A percentile compares a stretch with the other conserved stretches of the same genome.
Conservation (phyloP, 2,113 vertebrate genomes). For the Rhea americana region DNA sequence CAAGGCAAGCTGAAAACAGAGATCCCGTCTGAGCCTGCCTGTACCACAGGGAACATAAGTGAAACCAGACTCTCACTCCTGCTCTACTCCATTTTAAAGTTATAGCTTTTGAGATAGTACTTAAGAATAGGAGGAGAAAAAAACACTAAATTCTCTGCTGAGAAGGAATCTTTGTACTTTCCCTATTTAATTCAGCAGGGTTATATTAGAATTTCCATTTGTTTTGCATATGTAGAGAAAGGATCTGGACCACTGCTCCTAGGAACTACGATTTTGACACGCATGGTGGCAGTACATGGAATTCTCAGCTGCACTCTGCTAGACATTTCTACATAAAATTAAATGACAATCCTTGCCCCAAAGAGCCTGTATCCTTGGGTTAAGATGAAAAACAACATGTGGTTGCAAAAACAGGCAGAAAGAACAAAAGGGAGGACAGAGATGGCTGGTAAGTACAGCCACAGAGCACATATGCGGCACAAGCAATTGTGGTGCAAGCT, state of each 20-base stretch:
- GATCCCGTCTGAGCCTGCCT: not conserved
- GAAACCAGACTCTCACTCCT: constrained; percentile 32
- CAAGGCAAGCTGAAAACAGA: constrained; percentile 29
- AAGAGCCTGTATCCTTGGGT: not conserved
- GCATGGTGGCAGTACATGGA: not conserved
- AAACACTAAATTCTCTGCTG: not conserved
- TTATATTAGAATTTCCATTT: not conserved
- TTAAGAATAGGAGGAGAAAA: not conserved
- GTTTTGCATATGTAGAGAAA: not conserved
- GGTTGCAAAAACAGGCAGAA: not conserved
- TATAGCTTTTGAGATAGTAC: not conserved
- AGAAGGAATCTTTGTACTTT: not conserved
- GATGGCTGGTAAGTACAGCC: not conserved
- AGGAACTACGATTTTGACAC: not conserved
- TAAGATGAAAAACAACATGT: not conserved
- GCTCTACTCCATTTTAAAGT: not conserved
- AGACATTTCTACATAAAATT: not conserved
- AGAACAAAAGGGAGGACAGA: not conserved
- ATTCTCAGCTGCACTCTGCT: not conserved
- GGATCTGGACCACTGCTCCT: not conserved
- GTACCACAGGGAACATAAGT: not conserved
- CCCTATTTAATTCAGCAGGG: not conserved
- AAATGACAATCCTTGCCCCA: not conserved
- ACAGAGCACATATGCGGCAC: not conserved
- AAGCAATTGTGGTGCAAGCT: not conserved